Evolutionary conservation across 2,888 invertebrate species (phyloP).

Genomic region (Odontomyia ornata): DNA sequence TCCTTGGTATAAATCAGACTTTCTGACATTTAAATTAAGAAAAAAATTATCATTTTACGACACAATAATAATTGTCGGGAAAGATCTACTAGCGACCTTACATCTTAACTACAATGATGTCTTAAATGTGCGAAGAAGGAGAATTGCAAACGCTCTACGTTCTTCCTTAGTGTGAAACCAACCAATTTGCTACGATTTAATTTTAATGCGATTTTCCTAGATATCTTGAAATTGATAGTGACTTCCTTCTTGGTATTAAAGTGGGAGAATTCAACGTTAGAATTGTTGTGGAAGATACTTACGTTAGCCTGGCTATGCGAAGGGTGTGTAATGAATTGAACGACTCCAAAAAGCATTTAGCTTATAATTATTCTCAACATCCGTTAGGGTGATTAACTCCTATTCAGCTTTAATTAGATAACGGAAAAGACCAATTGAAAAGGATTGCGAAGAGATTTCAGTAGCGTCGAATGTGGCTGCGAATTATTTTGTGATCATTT

Average conservation of each 20-base stretch:
- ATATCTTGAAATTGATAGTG: slow-evolving; percentile 41
- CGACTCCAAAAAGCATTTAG: background rate
- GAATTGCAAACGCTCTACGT: background rate
- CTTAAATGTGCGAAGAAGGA: slow-evolving; percentile 17
- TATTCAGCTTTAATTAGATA: slow-evolving; percentile 26
- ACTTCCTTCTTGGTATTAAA: background rate
- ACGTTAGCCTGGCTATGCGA: background rate
- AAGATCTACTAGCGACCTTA: slow-evolving; percentile 9
- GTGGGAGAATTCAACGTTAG: background rate
- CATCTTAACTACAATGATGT: background rate
- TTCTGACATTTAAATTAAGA: slow-evolving; percentile 45
- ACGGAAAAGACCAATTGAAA: background rate
- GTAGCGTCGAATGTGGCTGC: background rate
- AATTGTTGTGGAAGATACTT: background rate
- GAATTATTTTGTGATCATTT: too few relatives aligned
- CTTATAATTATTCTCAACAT: slow-evolving; percentile 34
- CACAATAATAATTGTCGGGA: slow-evolving; percentile 32
- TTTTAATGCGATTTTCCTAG: slow-evolving; percentile 45
- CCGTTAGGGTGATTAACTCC: slow-evolving; percentile 43
- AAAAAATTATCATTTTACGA: slow-evolving; percentile 31
- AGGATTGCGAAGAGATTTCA: too few relatives aligned
- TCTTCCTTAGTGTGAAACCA: background rate
- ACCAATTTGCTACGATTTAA: slow-evolving; percentile 37
- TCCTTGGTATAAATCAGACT: slow-evolving; percentile 34
- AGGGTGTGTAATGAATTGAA: slow-evolving; percentile 24